Conservation (phyloP, 2,888 invertebrate species). For the Alentia gelatinosa region DNA sequence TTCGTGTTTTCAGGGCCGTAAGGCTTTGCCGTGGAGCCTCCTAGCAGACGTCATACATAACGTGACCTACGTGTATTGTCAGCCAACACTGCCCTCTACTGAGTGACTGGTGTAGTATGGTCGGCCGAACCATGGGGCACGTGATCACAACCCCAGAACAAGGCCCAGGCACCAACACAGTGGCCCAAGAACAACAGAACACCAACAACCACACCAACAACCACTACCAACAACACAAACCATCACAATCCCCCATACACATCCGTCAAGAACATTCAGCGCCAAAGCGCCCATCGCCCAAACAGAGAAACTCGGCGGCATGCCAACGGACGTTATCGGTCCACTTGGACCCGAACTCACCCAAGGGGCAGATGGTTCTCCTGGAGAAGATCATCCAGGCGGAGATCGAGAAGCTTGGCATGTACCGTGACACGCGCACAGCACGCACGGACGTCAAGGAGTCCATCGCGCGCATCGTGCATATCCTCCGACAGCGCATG, state of each 20-base stretch:
- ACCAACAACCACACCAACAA: neutral
- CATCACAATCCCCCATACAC: too few relatives aligned
- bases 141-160: conserved; percentile 20
- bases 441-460: neutral
- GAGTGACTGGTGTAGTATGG: neutral
- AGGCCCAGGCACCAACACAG: neutral
- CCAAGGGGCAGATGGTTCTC: neutral
- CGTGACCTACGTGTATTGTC: neutral
- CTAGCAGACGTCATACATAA: neutral
- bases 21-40: too few relatives aligned
- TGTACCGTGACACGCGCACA: neutral
- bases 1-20: too few relatives aligned
- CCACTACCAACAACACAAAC: neutral
- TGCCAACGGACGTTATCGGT: neutral
- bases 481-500: conserved; percentile 44
- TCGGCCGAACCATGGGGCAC: conserved; percentile 24
- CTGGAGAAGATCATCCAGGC: neutral
- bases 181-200: neutral
- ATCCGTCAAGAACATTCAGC: neutral
- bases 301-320: neutral
- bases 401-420: neutral
- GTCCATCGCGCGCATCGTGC: neutral
- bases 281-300: neutral
- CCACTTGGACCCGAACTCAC: conserved; percentile 14
- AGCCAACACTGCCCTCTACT: neutral